Percentiles rank a stretch among this genome's conserved stretches.
Evolutionary conservation across 2,888 invertebrate species (phyloP).

Genomic region (Cantharis rustica): DNA sequence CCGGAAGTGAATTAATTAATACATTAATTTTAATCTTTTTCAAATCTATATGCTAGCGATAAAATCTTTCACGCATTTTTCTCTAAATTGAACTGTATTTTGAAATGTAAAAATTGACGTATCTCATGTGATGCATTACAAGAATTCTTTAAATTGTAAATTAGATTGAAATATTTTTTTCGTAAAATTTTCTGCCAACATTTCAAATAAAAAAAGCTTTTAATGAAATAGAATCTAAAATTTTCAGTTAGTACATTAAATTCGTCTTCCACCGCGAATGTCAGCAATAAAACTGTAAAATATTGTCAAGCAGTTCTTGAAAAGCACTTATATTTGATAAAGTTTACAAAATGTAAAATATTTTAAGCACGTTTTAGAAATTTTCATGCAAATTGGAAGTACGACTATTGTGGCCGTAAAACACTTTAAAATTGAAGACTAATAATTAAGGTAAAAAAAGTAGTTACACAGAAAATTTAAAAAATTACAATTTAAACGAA

Average conservation of each 20-base stretch:
- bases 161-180: background rate
- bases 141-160: background rate
- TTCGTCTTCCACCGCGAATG: background rate
- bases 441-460: background rate
- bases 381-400: background rate
- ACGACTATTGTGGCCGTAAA: background rate
- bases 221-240: background rate
- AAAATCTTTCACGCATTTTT: background rate
- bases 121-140: background rate
- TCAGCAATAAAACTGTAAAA: background rate
- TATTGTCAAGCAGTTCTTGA: background rate
- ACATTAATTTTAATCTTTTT: background rate
- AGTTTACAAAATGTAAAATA: background rate
- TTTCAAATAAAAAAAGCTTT: background rate
- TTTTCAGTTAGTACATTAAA: background rate
- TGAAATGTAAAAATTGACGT: background rate
- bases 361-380: background rate
- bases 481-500: too few species aligned
- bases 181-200: background rate
- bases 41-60: background rate
- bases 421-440: background rate
- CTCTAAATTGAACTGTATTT: background rate
- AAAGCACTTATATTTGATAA: background rate
- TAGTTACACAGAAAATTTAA: background rate
- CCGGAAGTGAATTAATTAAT: background rate